Evolutionary conservation across 2,888 invertebrate species (phyloP).

Genomic region (Drosophila borealis): DNA sequence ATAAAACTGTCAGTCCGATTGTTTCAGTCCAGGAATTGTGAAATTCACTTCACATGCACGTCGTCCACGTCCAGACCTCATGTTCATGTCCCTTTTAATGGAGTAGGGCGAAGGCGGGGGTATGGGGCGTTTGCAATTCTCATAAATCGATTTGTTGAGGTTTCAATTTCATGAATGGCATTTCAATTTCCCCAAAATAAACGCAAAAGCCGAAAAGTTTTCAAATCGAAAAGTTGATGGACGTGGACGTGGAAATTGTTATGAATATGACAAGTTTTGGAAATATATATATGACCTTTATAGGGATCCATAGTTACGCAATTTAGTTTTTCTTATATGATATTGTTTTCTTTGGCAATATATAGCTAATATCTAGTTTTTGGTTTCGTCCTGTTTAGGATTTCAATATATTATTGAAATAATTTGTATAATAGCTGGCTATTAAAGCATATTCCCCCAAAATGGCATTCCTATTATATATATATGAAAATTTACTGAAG

Average conservation of each 20-base stretch:
- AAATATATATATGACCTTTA: neutral
- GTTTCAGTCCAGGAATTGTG: conserved; percentile 22
- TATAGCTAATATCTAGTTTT: no score
- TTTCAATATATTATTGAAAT: no score
- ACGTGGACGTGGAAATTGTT: conserved; percentile 6
- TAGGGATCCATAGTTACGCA: neutral
- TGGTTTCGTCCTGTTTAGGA: no score
- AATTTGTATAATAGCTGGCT: no score
- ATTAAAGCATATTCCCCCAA: no score
- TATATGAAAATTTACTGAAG: no score
- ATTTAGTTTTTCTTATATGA: no score
- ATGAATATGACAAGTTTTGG: neutral
- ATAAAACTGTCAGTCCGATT: conserved; percentile 40
- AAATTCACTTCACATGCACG: conserved; percentile 17
- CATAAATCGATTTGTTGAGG: conserved; percentile 37
- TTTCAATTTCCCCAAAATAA: conserved; percentile 41
- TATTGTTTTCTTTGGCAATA: no score
- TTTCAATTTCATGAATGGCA: conserved; percentile 54
- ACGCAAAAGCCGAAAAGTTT: conserved; percentile 19
- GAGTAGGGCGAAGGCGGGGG: neutral
- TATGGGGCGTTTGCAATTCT: neutral
- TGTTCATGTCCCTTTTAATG: neutral
- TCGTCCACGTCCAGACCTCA: conserved; percentile 14
- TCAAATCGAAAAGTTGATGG: conserved; percentile 11
- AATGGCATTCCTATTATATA: no score